Base-by-base conservation (phyloP, 2,797 vertebrate genomes). In the Siniperca scherzeri region DNA sequence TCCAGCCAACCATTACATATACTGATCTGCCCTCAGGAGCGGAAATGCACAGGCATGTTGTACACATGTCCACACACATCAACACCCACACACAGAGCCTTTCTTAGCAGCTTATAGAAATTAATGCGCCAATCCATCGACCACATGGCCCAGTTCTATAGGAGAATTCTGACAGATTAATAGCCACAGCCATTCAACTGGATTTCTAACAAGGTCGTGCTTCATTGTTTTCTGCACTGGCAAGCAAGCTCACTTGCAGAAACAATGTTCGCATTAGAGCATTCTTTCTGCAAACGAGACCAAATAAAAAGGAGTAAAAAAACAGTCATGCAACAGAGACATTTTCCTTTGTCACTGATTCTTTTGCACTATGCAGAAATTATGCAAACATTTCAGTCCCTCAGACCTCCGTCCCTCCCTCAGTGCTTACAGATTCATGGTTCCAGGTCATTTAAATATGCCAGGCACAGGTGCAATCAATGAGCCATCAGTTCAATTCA, bases 11-110 rank as follows among this genome's bases (percentile, higher is more conserved):
- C 87, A 30, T 86, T 72, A 81, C 65, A 50, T 52, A 38, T 22
- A 73, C 74, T 70, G 70, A 92, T 86, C 73, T 84, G 85, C 77
- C 91, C 83, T 48, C 61, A 16, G 75, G 85, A 72, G 72, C 5
- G 36, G 76, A 78, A 77, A 70, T 9, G 33, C 77, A 77, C 71
- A 53, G 74, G n/a, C 65, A 57, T 27, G 59, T 50, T 17, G n/a
- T 48, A 64, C 77, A 88, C 82, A 85, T 83, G 80, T 78, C 80
- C 48, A 48, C 6, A 71, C 14, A 30, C 48, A 12, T 8, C 17
- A 64, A 52, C 53, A 69, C 25, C 70, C 62, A 38, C 59, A 74
- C 50, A 75, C 27, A 50, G 67, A 48, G 60, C n/a, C 55, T 55
- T 5, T 67, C 64, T 44, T 53, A 42, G 69, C 25, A 70, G 74